Evolutionary conservation across 2,888 invertebrate species (phyloP).

Genomic region (Hypomecis atomaria): DNA sequence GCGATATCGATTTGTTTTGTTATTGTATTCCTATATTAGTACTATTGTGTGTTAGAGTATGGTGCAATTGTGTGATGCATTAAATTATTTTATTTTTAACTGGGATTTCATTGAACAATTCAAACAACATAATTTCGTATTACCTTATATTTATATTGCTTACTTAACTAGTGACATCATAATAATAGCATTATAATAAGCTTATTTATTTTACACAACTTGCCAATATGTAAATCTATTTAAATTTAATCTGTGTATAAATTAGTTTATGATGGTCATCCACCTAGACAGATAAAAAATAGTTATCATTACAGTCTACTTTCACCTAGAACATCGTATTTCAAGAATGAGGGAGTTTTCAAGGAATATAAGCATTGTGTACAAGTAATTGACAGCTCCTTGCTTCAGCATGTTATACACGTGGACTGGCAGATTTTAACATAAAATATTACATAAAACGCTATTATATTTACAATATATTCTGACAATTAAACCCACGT

Average conservation of each 20-base stretch:
- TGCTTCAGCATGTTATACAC: slow-evolving; percentile 76
- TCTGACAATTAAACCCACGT: slow-evolving; percentile 76
- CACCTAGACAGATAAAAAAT: slow-evolving; percentile 84
- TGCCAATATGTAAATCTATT: slow-evolving; percentile 82
- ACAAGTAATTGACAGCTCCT: slow-evolving; percentile 81
- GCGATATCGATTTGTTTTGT: neutral
- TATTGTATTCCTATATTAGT: neutral
- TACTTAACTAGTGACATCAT: slow-evolving; percentile 85
- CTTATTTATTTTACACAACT: slow-evolving; percentile 84
- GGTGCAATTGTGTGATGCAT: slow-evolving; percentile 25
- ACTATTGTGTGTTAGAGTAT: slow-evolving; percentile 4
- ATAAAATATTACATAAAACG: slow-evolving; percentile 79
- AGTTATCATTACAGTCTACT: slow-evolving; percentile 79
- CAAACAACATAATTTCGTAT: slow-evolving; percentile 68
- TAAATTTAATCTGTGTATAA: slow-evolving; percentile 81
- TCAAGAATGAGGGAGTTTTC: slow-evolving; percentile 67
- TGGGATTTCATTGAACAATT: slow-evolving; percentile 40
- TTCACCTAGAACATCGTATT: slow-evolving; percentile 76
- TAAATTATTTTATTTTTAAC: slow-evolving; percentile 20
- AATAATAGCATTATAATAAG: slow-evolving; percentile 83
- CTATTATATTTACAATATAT: slow-evolving; percentile 80
- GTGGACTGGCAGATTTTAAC: slow-evolving; percentile 78
- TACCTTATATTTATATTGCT: slow-evolving; percentile 85
- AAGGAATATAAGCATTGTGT: slow-evolving; percentile 80
- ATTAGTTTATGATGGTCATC: slow-evolving; percentile 83